A percentile compares a stretch with the other conserved stretches of the same genome.
Evolutionary conservation across 2,888 invertebrate genomes (phyloP).

Genomic region (Eupithecia tripunctaria): DNA sequence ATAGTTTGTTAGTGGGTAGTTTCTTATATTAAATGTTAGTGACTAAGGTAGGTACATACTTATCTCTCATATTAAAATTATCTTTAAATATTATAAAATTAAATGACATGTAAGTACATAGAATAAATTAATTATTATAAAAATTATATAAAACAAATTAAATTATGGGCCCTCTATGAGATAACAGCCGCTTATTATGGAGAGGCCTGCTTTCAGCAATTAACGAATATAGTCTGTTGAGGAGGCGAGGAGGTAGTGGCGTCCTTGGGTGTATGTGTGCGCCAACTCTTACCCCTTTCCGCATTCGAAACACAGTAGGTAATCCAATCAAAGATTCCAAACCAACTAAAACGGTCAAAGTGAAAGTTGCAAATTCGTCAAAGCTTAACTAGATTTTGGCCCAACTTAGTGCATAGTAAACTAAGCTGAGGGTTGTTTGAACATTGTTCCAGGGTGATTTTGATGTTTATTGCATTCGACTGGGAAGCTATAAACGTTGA

Average conservation of each 20-base stretch:
- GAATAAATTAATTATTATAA: too few species aligned
- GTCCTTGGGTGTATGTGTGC: neutral
- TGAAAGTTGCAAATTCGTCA: slow-evolving; percentile 50
- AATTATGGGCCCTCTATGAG: too few species aligned
- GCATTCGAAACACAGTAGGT: slow-evolving; percentile 6
- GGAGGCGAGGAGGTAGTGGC: neutral
- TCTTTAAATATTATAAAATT: too few species aligned
- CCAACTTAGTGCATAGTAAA: slow-evolving; percentile 47
- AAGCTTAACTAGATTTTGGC: slow-evolving; percentile 51
- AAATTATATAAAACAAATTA: too few species aligned
- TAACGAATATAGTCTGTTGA: too few species aligned
- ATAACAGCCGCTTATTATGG: too few species aligned
- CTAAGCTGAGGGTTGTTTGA: slow-evolving; percentile 30
- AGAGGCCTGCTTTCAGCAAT: too few species aligned
- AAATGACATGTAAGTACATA: too few species aligned
- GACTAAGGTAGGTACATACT: too few species aligned
- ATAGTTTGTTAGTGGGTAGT: too few species aligned
- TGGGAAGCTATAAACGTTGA: neutral
- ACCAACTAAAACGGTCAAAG: slow-evolving; percentile 35
- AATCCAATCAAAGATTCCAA: slow-evolving; percentile 34
- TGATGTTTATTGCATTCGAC: slow-evolving; percentile 5
- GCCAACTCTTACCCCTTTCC: neutral
- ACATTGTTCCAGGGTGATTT: neutral
- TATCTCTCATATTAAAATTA: too few species aligned
- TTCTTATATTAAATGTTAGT: too few species aligned